phyloP scores from a whole-genome alignment of 2,113 vertebrate species.

The Centropus bengalensis region DNA sequence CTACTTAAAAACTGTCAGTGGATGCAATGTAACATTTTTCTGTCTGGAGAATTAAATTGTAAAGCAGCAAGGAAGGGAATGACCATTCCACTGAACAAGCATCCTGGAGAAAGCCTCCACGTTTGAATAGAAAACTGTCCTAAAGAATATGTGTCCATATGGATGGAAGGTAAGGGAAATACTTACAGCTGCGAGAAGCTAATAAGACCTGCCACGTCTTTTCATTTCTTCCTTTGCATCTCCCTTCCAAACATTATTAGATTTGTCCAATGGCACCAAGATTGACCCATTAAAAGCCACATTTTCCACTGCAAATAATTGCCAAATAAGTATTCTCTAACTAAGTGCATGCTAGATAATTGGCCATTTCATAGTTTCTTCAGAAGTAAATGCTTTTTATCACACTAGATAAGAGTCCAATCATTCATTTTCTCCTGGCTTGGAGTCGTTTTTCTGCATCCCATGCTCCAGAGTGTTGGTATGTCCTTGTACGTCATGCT shows the following conservation, averaged over 20 bases:
- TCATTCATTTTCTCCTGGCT: constrained; percentile 26
- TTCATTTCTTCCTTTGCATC: not conserved
- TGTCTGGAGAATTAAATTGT: not conserved
- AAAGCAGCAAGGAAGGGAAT: not conserved
- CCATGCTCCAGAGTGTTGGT: not conserved
- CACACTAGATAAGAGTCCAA: constrained; percentile 23
- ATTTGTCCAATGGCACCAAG: not conserved
- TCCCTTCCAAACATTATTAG: not conserved
- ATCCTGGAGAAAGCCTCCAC: not conserved
- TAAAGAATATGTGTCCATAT: not conserved
- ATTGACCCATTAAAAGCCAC: not conserved
- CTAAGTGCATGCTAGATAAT: constrained; percentile 12
- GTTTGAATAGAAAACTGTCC: not conserved
- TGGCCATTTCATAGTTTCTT: constrained; percentile 48
- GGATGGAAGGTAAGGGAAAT: not conserved
- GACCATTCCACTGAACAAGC: not conserved
- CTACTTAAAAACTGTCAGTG: not conserved
- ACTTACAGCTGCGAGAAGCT: not conserved
- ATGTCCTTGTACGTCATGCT: not conserved
- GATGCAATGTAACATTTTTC: not conserved
- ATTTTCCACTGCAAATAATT: constrained; percentile 44
- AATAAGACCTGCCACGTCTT: not conserved
- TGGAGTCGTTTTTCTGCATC: not conserved
- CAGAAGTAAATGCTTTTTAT: constrained; percentile 54
- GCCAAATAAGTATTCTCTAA: constrained; percentile 58